phyloP scores from a whole-genome alignment of 2,797 vertebrate genomes.

The Cirrhinus molitorella region DNA sequence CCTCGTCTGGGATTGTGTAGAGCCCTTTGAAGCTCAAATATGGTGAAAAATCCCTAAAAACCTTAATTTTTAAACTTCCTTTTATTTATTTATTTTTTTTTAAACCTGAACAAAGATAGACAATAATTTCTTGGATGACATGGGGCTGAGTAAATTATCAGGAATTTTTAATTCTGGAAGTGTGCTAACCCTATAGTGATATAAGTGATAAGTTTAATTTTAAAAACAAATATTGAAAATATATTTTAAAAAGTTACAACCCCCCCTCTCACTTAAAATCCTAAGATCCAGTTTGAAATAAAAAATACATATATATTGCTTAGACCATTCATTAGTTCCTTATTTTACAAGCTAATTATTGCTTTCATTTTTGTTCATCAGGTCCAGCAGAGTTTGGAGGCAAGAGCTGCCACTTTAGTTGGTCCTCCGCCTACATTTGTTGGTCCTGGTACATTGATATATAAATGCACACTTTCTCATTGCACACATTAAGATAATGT shows the following conservation, averaged over 20 bases:
- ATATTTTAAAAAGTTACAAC: not conserved
- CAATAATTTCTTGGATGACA: no score
- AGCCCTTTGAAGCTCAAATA: no score
- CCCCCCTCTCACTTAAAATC: no score
- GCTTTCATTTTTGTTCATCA: conserved; percentile 58
- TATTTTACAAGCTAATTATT: not conserved
- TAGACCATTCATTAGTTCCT: not conserved
- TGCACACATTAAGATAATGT: not conserved
- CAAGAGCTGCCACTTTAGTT: conserved; percentile 86
- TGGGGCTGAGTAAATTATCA: no score
- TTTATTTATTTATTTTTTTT: no score
- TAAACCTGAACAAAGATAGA: no score
- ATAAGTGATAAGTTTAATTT: not conserved
- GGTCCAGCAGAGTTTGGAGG: conserved; percentile 92
- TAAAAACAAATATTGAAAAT: not conserved
- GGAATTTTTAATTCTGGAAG: no score
- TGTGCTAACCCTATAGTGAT: not conserved
- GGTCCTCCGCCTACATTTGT: conserved; percentile 87
- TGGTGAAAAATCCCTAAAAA: no score
- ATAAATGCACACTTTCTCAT: not conserved
- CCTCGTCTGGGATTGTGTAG: no score
- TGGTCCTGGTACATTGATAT: conserved; percentile 76
- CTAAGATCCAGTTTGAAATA: no score
- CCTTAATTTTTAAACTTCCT: no score
- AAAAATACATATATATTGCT: not conserved